A percentile compares a stretch with the other conserved stretches of the same genome.
phyloP scores from a whole-genome alignment of 2,888 invertebrate species.

The Oxyteleia sp. region DNA sequence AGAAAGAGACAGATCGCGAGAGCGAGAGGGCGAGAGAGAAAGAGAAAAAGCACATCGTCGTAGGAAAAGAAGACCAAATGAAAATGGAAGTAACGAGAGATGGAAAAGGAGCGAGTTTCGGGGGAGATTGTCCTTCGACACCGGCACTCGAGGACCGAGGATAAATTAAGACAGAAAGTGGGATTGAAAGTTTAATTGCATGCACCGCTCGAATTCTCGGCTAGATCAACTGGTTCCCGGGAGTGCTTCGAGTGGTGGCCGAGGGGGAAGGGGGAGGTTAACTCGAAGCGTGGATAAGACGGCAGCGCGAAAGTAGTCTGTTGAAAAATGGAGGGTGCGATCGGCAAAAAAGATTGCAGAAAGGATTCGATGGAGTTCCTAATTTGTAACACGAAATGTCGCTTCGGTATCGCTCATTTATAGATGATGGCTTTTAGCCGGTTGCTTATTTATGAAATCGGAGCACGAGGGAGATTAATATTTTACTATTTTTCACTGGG shows the following conservation, averaged over 20 bases:
- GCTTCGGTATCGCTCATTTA: slow-evolving; percentile 50
- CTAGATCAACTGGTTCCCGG: slow-evolving; percentile 74
- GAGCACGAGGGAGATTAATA: slow-evolving; percentile 36
- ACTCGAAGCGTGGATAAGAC: slow-evolving; percentile 46
- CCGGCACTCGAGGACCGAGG: slow-evolving; percentile 66
- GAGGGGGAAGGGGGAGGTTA: slow-evolving; percentile 38
- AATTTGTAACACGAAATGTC: slow-evolving; percentile 68
- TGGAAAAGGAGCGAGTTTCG: slow-evolving; percentile 57
- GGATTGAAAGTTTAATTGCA: slow-evolving; percentile 84
- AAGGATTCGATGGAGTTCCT: slow-evolving; percentile 42
- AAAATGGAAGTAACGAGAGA: slow-evolving; percentile 21
- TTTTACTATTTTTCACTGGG: no score
- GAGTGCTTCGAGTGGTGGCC: slow-evolving; percentile 41
- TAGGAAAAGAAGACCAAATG: slow-evolving; percentile 8
- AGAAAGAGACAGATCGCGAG: slow-evolving; percentile 8
- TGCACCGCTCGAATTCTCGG: slow-evolving; percentile 76
- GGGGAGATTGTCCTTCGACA: slow-evolving; percentile 77
- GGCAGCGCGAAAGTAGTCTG: slow-evolving; percentile 70
- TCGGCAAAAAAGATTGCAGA: slow-evolving; percentile 32
- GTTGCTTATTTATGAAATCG: slow-evolving; percentile 59
- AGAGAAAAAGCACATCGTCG: slow-evolving; percentile 13
- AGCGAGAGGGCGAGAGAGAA: neutral
- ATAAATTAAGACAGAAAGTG: slow-evolving; percentile 79
- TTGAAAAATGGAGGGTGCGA: slow-evolving; percentile 53
- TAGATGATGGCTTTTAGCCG: slow-evolving; percentile 58